These are phyloP conservation scores for Uloborus diversus DNA, from an alignment of 1,140 invertebrate genomes.

Conservation along the genomic window DNA sequence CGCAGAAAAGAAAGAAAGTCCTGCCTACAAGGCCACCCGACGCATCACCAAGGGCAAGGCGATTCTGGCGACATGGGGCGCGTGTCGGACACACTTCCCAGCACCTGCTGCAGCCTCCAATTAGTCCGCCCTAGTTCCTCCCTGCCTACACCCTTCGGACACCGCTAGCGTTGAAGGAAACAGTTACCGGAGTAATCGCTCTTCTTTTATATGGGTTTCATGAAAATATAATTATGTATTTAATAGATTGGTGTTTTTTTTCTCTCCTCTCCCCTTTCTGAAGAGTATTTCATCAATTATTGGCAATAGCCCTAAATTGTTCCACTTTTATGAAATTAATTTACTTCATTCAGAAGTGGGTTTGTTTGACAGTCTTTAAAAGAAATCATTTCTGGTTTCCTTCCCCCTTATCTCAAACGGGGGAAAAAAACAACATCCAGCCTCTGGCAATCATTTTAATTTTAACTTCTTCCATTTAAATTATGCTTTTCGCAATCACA, in stretches of 20 bases:
- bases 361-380: too few relatives aligned
- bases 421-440: too few relatives aligned
- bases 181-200: not conserved
- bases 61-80: slow-evolving; percentile 38
- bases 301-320: not conserved
- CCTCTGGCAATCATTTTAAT: too few relatives aligned
- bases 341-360: too few relatives aligned
- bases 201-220: not conserved
- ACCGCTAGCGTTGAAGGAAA: not conserved
- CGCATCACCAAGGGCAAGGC: slow-evolving; percentile 44
- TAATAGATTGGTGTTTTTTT: not conserved
- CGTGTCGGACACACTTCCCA: slow-evolving; percentile 37
- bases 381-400: too few relatives aligned
- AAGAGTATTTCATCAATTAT: not conserved
- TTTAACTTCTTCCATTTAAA: too few relatives aligned
- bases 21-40: slow-evolving; percentile 41
- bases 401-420: too few relatives aligned
- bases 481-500: too few relatives aligned
- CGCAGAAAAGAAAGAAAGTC: too few relatives aligned
- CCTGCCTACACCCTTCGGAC: not conserved
- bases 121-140: not conserved
- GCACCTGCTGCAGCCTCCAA: slow-evolving; percentile 4
- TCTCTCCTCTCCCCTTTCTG: not conserved
- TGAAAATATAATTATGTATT: not conserved
- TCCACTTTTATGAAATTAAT: not conserved